phyloP scores from a whole-genome alignment of 2,888 invertebrate species.

The Tachina fera region DNA sequence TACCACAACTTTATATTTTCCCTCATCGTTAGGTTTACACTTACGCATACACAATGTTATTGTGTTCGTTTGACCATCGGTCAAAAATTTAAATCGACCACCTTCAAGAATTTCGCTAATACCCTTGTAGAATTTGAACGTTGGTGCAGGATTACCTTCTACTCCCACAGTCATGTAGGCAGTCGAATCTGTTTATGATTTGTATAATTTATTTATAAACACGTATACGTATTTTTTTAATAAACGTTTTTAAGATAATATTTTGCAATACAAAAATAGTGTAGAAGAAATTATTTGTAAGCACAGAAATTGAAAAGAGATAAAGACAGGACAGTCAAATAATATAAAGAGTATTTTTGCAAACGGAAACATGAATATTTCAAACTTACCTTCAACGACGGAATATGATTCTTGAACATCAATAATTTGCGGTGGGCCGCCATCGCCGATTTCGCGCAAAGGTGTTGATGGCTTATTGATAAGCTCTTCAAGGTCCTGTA shows the following conservation, averaged over 20 bases:
- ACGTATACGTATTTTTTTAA: constrained; percentile 52
- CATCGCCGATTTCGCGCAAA: constrained; percentile 89
- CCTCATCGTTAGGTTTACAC: constrained; percentile 98
- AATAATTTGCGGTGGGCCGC: constrained; percentile 94
- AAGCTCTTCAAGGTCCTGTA: constrained; percentile 94
- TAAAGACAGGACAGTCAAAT: not conserved
- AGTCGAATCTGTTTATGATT: constrained; percentile 88
- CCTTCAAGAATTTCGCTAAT: constrained; percentile 96
- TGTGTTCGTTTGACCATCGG: constrained; percentile 96
- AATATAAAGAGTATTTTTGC: not conserved
- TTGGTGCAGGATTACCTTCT: constrained; percentile 97
- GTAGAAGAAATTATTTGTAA: not conserved
- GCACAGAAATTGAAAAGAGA: not conserved
- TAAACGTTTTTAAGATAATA: not conserved
- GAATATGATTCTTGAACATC: constrained; percentile 97
- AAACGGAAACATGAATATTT: constrained; percentile 1
- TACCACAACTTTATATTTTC: constrained; percentile 95
- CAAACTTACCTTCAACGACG: constrained; percentile 93
- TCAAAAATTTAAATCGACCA: constrained; percentile 96
- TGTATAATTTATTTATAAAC: constrained; percentile 68
- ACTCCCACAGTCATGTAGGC: constrained; percentile 96
- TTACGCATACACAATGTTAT: constrained; percentile 98
- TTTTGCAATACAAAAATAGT: not conserved
- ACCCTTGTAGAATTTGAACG: constrained; percentile 97
- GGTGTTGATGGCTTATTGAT: constrained; percentile 96